Conservation (phyloP, 2,113 vertebrate genomes). For the Ochotona princeps region DNA sequence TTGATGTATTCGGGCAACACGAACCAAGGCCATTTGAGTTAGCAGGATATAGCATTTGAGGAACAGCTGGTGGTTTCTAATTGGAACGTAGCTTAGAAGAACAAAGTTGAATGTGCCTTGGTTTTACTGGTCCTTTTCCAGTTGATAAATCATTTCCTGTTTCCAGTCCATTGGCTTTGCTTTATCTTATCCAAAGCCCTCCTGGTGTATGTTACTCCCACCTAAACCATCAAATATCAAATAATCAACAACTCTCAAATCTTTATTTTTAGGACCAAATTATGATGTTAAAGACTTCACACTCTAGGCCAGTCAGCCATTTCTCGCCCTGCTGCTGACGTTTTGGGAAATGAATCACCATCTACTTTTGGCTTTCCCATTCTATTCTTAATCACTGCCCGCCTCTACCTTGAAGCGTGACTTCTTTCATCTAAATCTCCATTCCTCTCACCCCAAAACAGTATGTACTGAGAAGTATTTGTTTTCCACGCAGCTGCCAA, state of each 20-base stretch:
- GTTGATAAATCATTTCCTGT: not conserved
- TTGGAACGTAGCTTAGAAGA: not conserved
- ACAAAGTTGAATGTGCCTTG: not conserved
- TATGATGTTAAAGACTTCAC: not conserved
- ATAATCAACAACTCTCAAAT: not conserved
- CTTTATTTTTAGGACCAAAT: not conserved
- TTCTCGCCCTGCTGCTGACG: not conserved
- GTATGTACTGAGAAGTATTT: not conserved
- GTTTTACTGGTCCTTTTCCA: slow-evolving; percentile 8
- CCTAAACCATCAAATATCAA: not conserved
- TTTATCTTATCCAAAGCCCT: slow-evolving; percentile 12
- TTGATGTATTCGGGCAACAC: not conserved
- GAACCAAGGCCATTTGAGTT: not conserved
- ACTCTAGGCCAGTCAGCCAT: not conserved
- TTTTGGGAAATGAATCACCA: slow-evolving; percentile 19
- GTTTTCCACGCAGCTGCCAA: not conserved
- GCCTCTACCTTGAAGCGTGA: not conserved
- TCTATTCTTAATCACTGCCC: slow-evolving; percentile 26
- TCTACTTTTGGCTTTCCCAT: not conserved
- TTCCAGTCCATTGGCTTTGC: not conserved
- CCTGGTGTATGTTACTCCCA: not conserved
- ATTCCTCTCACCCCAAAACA: not conserved
- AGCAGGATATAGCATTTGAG: not conserved
- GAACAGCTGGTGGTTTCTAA: not conserved
- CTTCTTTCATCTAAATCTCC: not conserved